Base-by-base conservation (phyloP, 92 coral and sea anemone species). In the Phenganax stokvisi region DNA sequence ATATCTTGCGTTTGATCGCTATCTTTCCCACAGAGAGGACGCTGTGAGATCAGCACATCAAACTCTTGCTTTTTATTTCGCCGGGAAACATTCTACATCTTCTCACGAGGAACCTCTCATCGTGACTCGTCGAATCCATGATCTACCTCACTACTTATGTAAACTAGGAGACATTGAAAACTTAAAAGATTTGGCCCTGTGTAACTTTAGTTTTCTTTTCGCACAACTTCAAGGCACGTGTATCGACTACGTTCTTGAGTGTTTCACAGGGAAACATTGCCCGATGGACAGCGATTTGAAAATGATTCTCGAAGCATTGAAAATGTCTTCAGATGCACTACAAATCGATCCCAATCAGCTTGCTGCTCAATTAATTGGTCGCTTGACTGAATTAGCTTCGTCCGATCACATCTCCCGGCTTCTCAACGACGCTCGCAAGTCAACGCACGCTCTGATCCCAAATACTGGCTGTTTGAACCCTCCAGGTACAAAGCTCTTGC, bases 341-440 rank as follows among this genome's bases (percentile, higher is more conserved):
- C 85, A 85, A 72, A 78, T 87, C 72, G 90, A 92, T 72, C 82
- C 96, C 28, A 87, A 91, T 81, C 97, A 96, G 82, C 75, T 96
- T 15, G 87, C 99, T 66, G 92, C 99, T 30, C 99, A 96, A 76
- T 88, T 96, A 70, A 96, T 96, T 37, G 99, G 99, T 60, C 99
- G 99, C 56, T 87, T 96, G 29, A 85, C 96, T 0, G 88, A 97
- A 9, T 91, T 93, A 60, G 84, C 97, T 47, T 96, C 99, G 11
- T 86, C 92, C 55, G 90, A 89, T 15, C 88, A 72, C 74, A 86
- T 96, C 74, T 90, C 97, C 47, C 92, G 92, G n/a, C 85, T 96
- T 65, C 84, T 96, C 6, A 90, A 97, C 51, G 97, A 96, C 67
- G 99, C 99, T 25, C 93, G 92, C 62, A 97, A 87, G 51, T 91